A percentile compares a stretch with the other conserved stretches of the same genome.
Conservation (phyloP, 2,888 invertebrate genomes). For the Cepaea hortensis region DNA sequence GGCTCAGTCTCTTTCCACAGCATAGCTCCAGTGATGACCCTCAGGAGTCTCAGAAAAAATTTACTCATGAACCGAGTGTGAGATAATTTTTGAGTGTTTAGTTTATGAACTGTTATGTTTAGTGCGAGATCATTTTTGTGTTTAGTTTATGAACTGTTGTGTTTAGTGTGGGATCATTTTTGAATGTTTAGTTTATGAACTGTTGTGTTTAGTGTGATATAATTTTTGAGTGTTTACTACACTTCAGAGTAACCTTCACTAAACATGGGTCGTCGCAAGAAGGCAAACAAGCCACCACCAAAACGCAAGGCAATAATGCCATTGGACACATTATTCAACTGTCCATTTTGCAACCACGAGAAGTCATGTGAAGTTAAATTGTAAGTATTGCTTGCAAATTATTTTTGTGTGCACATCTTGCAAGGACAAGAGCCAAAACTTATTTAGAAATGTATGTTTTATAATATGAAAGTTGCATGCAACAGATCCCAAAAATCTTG, state of each 20-base stretch:
- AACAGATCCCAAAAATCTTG: too few species aligned
- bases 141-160: not conserved
- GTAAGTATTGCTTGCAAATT: conserved; percentile 80
- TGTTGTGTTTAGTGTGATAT: not conserved
- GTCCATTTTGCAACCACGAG: conserved; percentile 99
- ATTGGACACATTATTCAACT: conserved; percentile 96
- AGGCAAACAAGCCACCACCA: conserved; percentile 96
- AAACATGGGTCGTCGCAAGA: conserved; percentile 95
- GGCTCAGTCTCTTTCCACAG: too few species aligned
- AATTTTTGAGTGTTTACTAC: not conserved
- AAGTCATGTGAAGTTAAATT: conserved; percentile 99
- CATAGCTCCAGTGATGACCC: too few species aligned
- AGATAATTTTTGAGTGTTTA: not conserved
- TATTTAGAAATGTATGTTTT: too few species aligned
- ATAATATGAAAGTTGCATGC: too few species aligned
- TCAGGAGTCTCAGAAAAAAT: too few species aligned
- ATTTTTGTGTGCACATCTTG: too few species aligned
- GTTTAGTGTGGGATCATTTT: not conserved
- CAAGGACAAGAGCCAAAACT: too few species aligned
- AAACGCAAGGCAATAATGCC: conserved; percentile 94
- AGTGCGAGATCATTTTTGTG: too few species aligned
- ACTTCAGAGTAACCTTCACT: not conserved
- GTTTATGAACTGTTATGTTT: not conserved
- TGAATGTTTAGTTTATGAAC: not conserved
- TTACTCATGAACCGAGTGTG: not conserved